phyloP scores from a whole-genome alignment of 2,113 vertebrate species.

The Carassius carassius region DNA sequence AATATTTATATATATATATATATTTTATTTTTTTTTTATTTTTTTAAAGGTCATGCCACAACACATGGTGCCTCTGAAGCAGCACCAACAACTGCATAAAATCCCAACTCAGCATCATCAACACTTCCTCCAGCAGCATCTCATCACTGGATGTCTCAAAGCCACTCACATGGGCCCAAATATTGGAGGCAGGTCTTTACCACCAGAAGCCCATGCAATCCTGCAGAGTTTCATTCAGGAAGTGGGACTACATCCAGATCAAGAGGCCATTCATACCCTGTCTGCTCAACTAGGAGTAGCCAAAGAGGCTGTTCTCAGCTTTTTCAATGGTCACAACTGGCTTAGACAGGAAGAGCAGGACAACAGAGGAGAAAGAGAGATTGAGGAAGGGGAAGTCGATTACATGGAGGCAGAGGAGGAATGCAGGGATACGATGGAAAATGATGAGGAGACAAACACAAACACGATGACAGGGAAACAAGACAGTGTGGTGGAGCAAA shows the following conservation, averaged over 20 bases:
- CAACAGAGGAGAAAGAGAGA: slow-evolving; percentile 24
- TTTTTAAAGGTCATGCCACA: slow-evolving; percentile 24
- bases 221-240: slow-evolving; percentile 97
- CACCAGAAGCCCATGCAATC: slow-evolving; percentile 90
- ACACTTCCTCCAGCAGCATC: slow-evolving; percentile 74
- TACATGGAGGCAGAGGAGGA: slow-evolving; percentile 42
- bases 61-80: slow-evolving; percentile 15
- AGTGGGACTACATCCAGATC: slow-evolving; percentile 91
- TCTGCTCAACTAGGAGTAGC: slow-evolving; percentile 93
- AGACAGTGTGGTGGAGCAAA: slow-evolving; percentile 79
- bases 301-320: slow-evolving; percentile 91
- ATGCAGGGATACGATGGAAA: slow-evolving; percentile 49
- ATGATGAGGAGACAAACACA: slow-evolving; percentile 60
- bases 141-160: background rate
- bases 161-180: background rate
- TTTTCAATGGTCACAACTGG: slow-evolving; percentile 93
- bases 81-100: slow-evolving; percentile 72
- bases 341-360: slow-evolving; percentile 73
- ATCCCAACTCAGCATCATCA: slow-evolving; percentile 70
- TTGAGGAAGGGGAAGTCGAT: slow-evolving; percentile 21
- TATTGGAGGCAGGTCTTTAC: slow-evolving; percentile 64
- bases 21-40: too few species aligned
- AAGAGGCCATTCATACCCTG: slow-evolving; percentile 95
- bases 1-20: too few species aligned
- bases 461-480: slow-evolving; percentile 16